A percentile compares a stretch with the other conserved stretches of the same genome.
Conservation (phyloP, 1,140 invertebrate genomes). For the Melanaphis sacchari region DNA sequence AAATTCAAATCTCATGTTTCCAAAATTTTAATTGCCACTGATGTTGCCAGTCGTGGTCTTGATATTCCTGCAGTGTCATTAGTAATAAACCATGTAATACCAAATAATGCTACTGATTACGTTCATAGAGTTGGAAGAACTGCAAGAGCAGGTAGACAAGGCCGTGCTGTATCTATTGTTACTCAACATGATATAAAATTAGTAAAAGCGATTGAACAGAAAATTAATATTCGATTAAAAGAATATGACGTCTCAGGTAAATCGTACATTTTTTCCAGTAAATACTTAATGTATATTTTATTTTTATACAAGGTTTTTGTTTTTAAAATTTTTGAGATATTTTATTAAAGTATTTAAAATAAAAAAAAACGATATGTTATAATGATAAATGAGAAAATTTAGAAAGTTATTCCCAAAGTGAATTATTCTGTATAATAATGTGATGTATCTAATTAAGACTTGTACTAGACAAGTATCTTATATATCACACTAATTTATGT, state of each 20-base stretch:
- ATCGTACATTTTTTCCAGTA: constrained; percentile 58
- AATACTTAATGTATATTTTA: neutral
- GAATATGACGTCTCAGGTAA: constrained; percentile 85
- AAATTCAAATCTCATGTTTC: constrained; percentile 86
- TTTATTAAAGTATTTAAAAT: too few relatives aligned
- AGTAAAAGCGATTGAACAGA: constrained; percentile 84
- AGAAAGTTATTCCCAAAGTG: too few relatives aligned
- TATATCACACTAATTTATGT: too few relatives aligned
- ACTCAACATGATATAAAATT: constrained; percentile 90
- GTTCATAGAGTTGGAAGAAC: constrained; percentile 97
- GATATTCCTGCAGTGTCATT: constrained; percentile 89
- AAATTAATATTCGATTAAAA: constrained; percentile 84
- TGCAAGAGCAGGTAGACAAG: constrained; percentile 87
- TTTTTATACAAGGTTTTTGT: neutral
- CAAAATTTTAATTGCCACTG: constrained; percentile 92
- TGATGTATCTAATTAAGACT: too few relatives aligned
- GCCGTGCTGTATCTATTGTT: constrained; percentile 88
- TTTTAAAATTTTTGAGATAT: too few relatives aligned
- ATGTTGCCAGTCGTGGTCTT: constrained; percentile 93
- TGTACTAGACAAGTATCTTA: too few relatives aligned
- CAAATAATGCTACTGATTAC: constrained; percentile 89
- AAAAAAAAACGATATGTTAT: too few relatives aligned
- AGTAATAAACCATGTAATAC: constrained; percentile 94
- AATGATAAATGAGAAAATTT: too few relatives aligned
- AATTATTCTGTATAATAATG: too few relatives aligned